Evolutionary conservation across 2,888 invertebrate species (phyloP), one percentile per base, ranked within the genome.

Genomic region (Anthophora plumipes): DNA sequence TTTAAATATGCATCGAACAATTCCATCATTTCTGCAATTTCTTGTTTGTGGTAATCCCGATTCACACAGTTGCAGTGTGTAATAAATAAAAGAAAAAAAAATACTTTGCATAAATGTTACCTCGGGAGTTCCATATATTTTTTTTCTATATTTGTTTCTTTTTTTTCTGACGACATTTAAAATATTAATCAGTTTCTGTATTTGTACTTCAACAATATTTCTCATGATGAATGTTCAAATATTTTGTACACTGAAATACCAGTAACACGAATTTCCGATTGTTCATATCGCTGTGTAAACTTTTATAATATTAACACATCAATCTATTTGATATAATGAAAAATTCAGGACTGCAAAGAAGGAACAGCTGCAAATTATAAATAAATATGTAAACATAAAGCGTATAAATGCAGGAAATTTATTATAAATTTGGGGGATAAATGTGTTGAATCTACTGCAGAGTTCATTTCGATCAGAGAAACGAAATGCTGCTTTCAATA

Each of bases 381-480:
- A 7, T 14, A 20, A 5, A 12, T 7, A 39, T 14, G 2, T 14
- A 7, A 9, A 22, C 11, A 37, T 20, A 37, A 7, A 37, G 17
- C 5, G 52, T 12, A 22, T 22, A 22, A 1, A 22, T 9, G 8
- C 11, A 11, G 52, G 22, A 7, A 4, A n/a, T n/a, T n/a, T n/a
- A n/a, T n/a, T n/a, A n/a, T n/a, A 7, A 6, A 31, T 20, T 50
- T 39, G 22, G 1, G n/a, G 12, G 17, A 54, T 64, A 31, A 55
- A 55, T 48, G 54, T 14, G 64, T 72, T 71, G 59, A 66, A 46
- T 6, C 17, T 11, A 37, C 52, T 61, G 2, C 52, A 14, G 31
- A 31, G 8, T 60, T 41, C 52, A 14, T 48, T 31, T 61, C 14
- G 14, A 66, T 37, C 60, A 37, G 22, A 54, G 25, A 46, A 46